Evolutionary conservation across 2,113 vertebrate species (phyloP).

Genomic region (Oreochromis niloticus): DNA sequence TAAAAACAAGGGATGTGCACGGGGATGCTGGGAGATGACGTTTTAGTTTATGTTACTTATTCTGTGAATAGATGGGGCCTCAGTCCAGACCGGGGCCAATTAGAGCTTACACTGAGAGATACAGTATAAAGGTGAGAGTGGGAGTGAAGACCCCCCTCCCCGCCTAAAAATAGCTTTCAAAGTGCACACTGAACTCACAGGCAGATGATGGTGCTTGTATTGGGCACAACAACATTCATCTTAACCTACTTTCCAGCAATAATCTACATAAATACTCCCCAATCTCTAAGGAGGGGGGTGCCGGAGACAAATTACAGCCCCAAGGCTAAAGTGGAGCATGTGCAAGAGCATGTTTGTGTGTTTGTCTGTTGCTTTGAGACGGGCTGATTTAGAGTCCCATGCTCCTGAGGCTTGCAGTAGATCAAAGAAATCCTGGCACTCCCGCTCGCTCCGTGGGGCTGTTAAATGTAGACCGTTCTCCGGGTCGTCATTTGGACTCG

Average conservation of each 20-base stretch:
- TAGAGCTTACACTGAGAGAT: not conserved
- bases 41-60: not conserved
- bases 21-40: not conserved
- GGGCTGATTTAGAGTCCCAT: not conserved
- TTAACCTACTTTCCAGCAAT: constrained; percentile 69
- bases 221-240: constrained; percentile 42
- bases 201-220: constrained; percentile 10
- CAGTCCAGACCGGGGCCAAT: not conserved
- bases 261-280: constrained; percentile 64
- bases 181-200: not conserved
- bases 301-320: constrained; percentile 61
- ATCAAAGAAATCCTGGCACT: constrained; percentile 16
- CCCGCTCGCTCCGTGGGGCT: not conserved
- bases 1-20: not conserved
- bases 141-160: not conserved
- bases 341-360: not conserved
- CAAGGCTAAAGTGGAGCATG: constrained; percentile 3
- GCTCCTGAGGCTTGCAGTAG: not conserved
- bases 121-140: not conserved
- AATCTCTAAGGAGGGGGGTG: constrained; percentile 35
- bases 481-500: not conserved
- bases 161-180: not conserved
- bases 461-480: constrained; percentile 18
- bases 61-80: not conserved
- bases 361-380: constrained; percentile 15